Evolutionary conservation across 1,140 invertebrate genomes (phyloP), one percentile per base, ranked within the genome.

Genomic region (Paraescarpia echinospica): DNA sequence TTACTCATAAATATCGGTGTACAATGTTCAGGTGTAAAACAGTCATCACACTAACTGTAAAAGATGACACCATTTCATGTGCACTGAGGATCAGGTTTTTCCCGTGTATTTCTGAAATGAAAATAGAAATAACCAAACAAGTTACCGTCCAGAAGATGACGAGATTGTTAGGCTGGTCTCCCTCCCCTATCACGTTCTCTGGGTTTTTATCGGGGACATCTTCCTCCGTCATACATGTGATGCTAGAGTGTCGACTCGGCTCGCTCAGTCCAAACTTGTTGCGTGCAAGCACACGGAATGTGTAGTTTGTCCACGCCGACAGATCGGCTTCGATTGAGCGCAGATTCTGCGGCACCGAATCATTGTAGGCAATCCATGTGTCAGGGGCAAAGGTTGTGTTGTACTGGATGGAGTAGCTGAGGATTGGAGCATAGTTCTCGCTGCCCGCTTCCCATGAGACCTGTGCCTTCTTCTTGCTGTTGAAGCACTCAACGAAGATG

Each of bases 351-450:
- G 93, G 92, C 22, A 93, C 51, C 59, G 92, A 92, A n/a, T 34
- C 95, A 94, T 22, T 94, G 94, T 14, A 91, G 92, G 97, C 96
- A 95, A 98, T 97, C 99, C 99, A 99, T 0, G 97, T 97, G 95
- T 99, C 98, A 0, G 98, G 98, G 27, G 98, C 98, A 95, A 99
- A 99, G 59, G 97, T 98, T 0, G 99, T 99, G 95, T 99, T 99
- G 95, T 98, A 98, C 95, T 99, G 98, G 93, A 99, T 98, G 8
- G 97, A 97, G 95, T 98, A 99, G 93, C 98, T 97, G 4, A 98
- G 97, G 94, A 99, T 99, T 8, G 99, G 98, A 4, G 99, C 98
- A 94, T 99, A 97, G 96, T 99, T 99, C 95, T 99, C 99, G 93
- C 98, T 98, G 97, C 97, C 97, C 9, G 98, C 97, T 94, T 97